Base-by-base conservation (phyloP, 2,797 vertebrate species). In the Setipinna tenuifilis region DNA sequence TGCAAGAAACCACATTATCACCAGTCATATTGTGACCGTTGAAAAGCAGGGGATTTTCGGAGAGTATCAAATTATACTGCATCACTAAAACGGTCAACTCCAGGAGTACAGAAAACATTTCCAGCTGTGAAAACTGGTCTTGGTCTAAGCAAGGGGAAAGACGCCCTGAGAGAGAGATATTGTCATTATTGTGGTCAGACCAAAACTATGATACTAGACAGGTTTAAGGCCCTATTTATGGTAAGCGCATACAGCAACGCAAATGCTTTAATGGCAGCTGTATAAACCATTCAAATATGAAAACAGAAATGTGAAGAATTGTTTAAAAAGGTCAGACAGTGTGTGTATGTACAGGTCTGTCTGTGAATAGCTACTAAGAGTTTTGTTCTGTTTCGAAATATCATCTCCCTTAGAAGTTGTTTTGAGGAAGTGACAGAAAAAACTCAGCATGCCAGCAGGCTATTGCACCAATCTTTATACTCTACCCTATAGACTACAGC, bases 101-200 rank as follows among this genome's bases (percentile, higher is more conserved):
- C 62, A 68, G 62, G 14, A 7, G 68, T 35, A 75, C 68, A 35
- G 28, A 75, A 75, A 75, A 12, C 16, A 35, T 23, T 75, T 35
- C 28, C 68, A 75, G 68, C 68, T 75, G 68, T 75, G 16, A 75
- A 75, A 75, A 35, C 23, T 19, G 11, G 68, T 75, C 25, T 19
- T 19, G 17, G 58, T 35, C 68, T 31, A 16, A 9, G n/a, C 23
- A 23, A 2, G 12, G n/a, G n/a, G 61, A 65, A 23, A 41, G 14
- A 75, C 11, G 9, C 62, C 10, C 28, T 65, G 28, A 19, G 68
- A 75, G 12, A 71, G 28, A 54, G 50, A 54, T 54, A 75, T 35
- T 35, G 28, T 28, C 62, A 28, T 25, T 14, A 68, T 75, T 75
- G 68, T 75, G 68, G 68, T 75, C 68, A 75, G 68, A 35, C 68